Base-by-base conservation (phyloP, 2,797 vertebrate species). In the Xenentodon cancila region DNA sequence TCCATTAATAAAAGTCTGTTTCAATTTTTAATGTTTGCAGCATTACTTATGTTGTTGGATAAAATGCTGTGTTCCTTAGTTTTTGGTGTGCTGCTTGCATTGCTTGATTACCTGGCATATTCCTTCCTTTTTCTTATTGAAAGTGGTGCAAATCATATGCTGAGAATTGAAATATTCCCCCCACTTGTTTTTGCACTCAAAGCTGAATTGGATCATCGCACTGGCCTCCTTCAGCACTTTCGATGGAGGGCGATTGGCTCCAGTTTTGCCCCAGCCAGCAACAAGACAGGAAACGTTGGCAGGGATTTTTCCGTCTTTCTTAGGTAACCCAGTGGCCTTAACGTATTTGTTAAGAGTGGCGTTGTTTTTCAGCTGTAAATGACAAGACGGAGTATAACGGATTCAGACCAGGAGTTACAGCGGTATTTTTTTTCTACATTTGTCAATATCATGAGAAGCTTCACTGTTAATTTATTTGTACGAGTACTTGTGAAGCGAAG, bases 241-340 rank as follows among this genome's bases (percentile, higher is more conserved):
- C 3, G 87, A 89, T 1, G 4, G 0, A 0, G 0, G 0, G 1
- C 1, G 0, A 0, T 60, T 0, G 0, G 1, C 0, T 7, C n/a
- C 46, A 19, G 47, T 91, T n/a, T 0, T 1, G 1, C 92, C 92
- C 93, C 92, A 93, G 34, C 93, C 92, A 37, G 90, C 85, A 7
- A 90, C 87, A 0, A 16, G 0, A 30, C 92, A 94, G 1, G 68
- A 53, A 4, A 45, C 19, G 2, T 67, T 49, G 0, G 65, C 78
- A 1, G 19, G 59, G 11, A 44, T 25, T 20, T 74, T 67, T 4
- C 1, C 27, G 0, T 69, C 16, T 58, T 86, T 79, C 30, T 73
- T 81, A 0, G 87, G 85, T 27, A 93, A 66, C 16, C 0, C 12
- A 1, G 88, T 77, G 18, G 56, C 0, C 11, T 77, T 72, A 21